Conservation (phyloP, 92 coral and sea anemone species). For the Zoanthus solanderi region DNA sequence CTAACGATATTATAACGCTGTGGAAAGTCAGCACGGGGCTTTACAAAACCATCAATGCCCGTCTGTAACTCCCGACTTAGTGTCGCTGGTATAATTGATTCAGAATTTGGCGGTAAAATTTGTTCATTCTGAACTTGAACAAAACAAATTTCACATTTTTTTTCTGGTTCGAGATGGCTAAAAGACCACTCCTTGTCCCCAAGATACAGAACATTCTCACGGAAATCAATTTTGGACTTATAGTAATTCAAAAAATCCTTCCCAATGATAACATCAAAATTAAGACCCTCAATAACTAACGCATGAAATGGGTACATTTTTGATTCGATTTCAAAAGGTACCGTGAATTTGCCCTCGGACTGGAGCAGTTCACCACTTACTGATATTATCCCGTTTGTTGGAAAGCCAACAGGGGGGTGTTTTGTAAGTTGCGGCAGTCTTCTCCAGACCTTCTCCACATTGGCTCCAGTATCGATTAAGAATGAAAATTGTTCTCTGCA, state of each 20-base stretch:
- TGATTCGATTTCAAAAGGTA: slow-evolving; percentile 55
- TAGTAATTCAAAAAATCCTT: slow-evolving; percentile 67
- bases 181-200: slow-evolving; percentile 14
- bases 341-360: slow-evolving; percentile 1
- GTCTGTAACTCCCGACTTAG: background rate
- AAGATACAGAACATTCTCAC: slow-evolving; percentile 18
- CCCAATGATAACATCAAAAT: slow-evolving; percentile 70
- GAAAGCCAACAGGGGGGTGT: slow-evolving; percentile 19
- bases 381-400: slow-evolving; percentile 8
- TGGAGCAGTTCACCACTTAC: slow-evolving; percentile 26
- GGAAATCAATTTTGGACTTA: slow-evolving; percentile 56
- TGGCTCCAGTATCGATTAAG: slow-evolving; percentile 56
- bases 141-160: slow-evolving; percentile 1
- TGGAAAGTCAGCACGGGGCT: background rate
- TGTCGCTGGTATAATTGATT: slow-evolving; percentile 41
- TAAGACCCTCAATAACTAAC: slow-evolving; percentile 45
- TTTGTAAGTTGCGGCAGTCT: slow-evolving; percentile 26
- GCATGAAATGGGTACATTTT: slow-evolving; percentile 49
- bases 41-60: slow-evolving; percentile 30
- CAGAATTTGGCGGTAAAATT: slow-evolving; percentile 34
- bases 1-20: slow-evolving; percentile 39
- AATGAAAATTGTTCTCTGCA: slow-evolving; percentile 1
- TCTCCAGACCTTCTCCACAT: slow-evolving; percentile 42
- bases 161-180: slow-evolving; percentile 2
- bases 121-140: slow-evolving; percentile 17